Conservation (phyloP, 2,888 invertebrate species). For the Loripinus fragilis region DNA sequence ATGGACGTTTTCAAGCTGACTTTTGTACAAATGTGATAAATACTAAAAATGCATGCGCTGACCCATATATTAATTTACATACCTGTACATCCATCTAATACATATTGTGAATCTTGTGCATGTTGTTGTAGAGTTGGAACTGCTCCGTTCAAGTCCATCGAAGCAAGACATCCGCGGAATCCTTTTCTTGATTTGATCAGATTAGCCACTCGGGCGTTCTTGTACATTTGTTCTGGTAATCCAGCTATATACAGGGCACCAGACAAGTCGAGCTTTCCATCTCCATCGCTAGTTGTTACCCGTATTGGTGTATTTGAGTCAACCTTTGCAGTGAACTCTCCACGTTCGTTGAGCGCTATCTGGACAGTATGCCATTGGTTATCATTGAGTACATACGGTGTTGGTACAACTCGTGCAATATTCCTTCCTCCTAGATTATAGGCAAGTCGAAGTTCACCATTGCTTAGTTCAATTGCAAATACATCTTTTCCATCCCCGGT, state of each 20-base stretch:
- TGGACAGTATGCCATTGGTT: slow-evolving; percentile 77
- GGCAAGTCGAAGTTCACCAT: slow-evolving; percentile 74
- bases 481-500: slow-evolving; percentile 70
- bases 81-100: slow-evolving; percentile 63
- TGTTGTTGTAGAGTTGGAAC: slow-evolving; percentile 68
- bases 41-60: too few relatives aligned
- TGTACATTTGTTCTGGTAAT: slow-evolving; percentile 68
- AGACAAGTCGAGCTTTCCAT: slow-evolving; percentile 56
- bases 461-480: slow-evolving; percentile 76
- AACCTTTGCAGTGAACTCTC: slow-evolving; percentile 65
- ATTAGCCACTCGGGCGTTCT: slow-evolving; percentile 50
- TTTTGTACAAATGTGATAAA: too few relatives aligned
- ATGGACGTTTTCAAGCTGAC: too few relatives aligned
- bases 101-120: slow-evolving; percentile 46
- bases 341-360: slow-evolving; percentile 55
- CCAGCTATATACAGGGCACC: slow-evolving; percentile 77
- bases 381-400: slow-evolving; percentile 65
- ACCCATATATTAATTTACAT: too few relatives aligned
- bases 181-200: slow-evolving; percentile 76
- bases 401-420: slow-evolving; percentile 45
- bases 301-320: slow-evolving; percentile 61
- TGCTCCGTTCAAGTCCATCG: slow-evolving; percentile 74
- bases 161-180: slow-evolving; percentile 80
- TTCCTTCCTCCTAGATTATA: slow-evolving; percentile 71
- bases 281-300: slow-evolving; percentile 61